A percentile compares a stretch with the other conserved stretches of the same genome.
phyloP scores from a whole-genome alignment of 2,797 vertebrate genomes.

The Carcharodon carcharias region DNA sequence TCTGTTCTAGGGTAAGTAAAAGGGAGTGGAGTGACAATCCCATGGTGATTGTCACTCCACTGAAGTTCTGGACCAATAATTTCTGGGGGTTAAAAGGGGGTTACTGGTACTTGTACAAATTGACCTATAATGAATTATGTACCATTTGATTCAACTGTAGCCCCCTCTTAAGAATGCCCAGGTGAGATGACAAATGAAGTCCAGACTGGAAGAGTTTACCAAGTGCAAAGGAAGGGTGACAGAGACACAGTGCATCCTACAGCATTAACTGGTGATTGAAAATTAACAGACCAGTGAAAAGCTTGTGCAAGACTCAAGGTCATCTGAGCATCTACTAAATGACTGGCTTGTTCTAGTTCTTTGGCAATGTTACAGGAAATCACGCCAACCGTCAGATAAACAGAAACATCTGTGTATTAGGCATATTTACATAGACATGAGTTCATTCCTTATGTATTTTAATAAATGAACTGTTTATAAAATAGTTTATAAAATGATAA shows the following conservation, averaged over 20 bases:
- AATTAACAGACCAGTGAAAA: not conserved
- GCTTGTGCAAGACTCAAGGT: not conserved
- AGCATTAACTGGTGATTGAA: not conserved
- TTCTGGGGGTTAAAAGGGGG: not conserved
- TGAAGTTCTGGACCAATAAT: not conserved
- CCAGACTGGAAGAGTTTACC: not conserved
- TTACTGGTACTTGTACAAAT: not conserved
- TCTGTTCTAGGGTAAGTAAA: too few relatives aligned
- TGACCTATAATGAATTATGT: not conserved
- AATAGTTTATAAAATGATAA: slow-evolving; percentile 5
- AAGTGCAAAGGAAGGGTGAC: not conserved
- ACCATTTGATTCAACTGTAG: not conserved
- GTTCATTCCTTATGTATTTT: not conserved
- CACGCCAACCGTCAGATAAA: not conserved
- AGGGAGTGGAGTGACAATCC: too few relatives aligned
- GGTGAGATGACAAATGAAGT: not conserved
- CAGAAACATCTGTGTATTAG: not conserved
- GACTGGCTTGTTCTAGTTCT: not conserved
- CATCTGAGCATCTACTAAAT: not conserved
- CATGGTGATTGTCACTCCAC: too few relatives aligned
- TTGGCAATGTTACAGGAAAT: not conserved
- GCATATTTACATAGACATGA: not conserved
- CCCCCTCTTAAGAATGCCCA: not conserved
- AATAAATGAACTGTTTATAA: not conserved
- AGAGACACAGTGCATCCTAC: not conserved